Percentiles rank a stretch among this genome's conserved stretches.
Evolutionary conservation across 2,113 vertebrate genomes (phyloP).

Genomic region (Thomomys bottae): DNA sequence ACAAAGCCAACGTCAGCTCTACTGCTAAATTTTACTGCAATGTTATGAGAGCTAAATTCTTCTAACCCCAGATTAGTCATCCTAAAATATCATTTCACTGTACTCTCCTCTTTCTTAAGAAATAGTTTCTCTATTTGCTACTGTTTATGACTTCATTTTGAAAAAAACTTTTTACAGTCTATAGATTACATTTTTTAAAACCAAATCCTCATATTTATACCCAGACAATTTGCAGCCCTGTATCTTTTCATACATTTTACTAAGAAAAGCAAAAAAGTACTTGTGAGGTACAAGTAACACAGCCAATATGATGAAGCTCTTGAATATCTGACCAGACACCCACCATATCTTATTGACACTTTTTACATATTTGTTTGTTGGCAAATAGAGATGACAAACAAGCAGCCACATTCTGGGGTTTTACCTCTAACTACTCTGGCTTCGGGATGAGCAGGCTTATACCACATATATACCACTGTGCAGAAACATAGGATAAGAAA

Average conservation of each 20-base stretch:
- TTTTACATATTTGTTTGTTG: not conserved
- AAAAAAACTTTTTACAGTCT: not conserved
- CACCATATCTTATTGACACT: not conserved
- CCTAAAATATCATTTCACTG: not conserved
- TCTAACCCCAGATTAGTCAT: not conserved
- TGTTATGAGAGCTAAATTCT: not conserved
- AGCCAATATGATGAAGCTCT: not conserved
- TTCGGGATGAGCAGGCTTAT: not conserved
- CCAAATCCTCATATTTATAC: not conserved
- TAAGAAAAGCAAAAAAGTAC: not conserved
- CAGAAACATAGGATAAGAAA: not conserved
- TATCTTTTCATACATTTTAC: not conserved
- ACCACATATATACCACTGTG: not conserved
- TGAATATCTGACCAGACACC: not conserved
- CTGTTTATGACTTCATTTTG: not conserved
- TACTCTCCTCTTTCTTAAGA: not conserved
- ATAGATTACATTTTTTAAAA: not conserved
- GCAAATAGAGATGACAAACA: not conserved
- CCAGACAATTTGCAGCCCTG: not conserved
- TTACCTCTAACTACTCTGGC: not conserved
- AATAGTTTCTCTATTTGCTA: not conserved
- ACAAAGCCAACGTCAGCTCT: not conserved
- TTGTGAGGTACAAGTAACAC: slow-evolving; percentile 1
- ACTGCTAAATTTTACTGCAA: slow-evolving; percentile 41
- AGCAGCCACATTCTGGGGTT: not conserved